These are phyloP conservation scores for Amphiprion clarkii DNA, from an alignment of 2,797 vertebrate genomes.

Conservation along the genomic window DNA sequence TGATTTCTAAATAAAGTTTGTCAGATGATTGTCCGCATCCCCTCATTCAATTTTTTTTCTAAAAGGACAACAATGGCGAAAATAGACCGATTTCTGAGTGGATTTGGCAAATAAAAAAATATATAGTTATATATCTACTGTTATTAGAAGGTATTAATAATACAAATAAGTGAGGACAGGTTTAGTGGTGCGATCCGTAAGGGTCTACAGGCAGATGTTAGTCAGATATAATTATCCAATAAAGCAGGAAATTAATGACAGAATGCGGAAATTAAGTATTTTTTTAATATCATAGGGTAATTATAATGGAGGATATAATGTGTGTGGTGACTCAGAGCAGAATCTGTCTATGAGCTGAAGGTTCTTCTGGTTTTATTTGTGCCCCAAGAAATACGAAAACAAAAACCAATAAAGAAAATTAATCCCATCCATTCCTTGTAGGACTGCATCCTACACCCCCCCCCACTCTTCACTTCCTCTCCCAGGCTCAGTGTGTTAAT, in stretches of 20 bases:
- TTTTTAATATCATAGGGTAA: slow-evolving; percentile 27
- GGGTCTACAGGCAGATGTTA: not conserved
- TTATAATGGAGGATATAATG: slow-evolving; percentile 1
- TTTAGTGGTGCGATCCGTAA: no score
- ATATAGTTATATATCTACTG: not conserved
- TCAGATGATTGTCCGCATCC: slow-evolving; percentile 29
- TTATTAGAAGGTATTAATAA: not conserved
- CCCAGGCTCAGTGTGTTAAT: slow-evolving; percentile 36
- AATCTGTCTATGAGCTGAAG: not conserved
- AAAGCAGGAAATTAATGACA: slow-evolving; percentile 9
- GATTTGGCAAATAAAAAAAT: not conserved
- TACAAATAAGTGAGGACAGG: no score
- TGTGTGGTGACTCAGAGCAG: not conserved
- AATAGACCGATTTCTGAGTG: not conserved
- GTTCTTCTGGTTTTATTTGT: slow-evolving; percentile 63
- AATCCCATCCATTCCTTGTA: slow-evolving; percentile 59
- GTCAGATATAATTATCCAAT: slow-evolving; percentile 3
- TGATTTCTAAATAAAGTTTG: slow-evolving; percentile 56
- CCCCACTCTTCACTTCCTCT: slow-evolving; percentile 52
- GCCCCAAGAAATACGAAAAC: slow-evolving; percentile 23
- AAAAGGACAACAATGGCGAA: not conserved
- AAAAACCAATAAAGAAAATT: slow-evolving; percentile 57
- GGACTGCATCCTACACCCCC: slow-evolving; percentile 46
- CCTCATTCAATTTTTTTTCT: not conserved
- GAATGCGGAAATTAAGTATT: not conserved